Evolutionary conservation across 2,888 invertebrate species (phyloP), one percentile per base, ranked within the genome.

Genomic region (Sarcophaga carnaria): DNA sequence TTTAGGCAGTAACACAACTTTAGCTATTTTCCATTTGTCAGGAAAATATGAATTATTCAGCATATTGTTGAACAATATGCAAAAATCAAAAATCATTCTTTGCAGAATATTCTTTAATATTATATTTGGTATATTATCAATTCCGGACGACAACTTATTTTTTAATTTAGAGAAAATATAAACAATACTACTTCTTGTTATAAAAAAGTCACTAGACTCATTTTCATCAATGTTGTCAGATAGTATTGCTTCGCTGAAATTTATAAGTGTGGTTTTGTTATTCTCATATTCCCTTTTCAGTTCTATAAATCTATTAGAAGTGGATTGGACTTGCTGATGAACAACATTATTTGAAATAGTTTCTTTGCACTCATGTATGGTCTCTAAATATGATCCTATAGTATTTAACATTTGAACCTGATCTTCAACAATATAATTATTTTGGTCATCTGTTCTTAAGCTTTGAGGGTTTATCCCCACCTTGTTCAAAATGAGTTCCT

Each of bases 101-200:
- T 37, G 37, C 8, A 1, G 37, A 37, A 37, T 37, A 37, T 8
- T 37, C 37, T 37, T 37, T 37, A 37, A 37, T 37, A 37, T 37
- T 37, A 37, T 37, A 8, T 37, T 37, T 37, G 37, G 6, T 37
- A 37, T 37, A 37, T 37, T 37, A 37, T 37, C 37, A 37, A 37
- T 37, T 37, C 37, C 37, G 37, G 37, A 37, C 37, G 8, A 37
- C 37, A 6, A 37, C 37, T 37, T 37, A 37, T 37, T 37, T 37
- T 37, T 37, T 37, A 37, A 37, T 37, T 37, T 8, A 37, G 22
- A 8, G 8, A 37, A 37, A 37, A 37, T 37, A 37, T 59, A 64
- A 64, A 25, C 45, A 37, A 14, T 37, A 66, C n/a, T 66, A 45
- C 25, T 66, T 66, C 66, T 66, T 66, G 66, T 66, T 66, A 66